Evolutionary conservation across 2,797 vertebrate genomes (phyloP).

Genomic region (Falco rusticolus): DNA sequence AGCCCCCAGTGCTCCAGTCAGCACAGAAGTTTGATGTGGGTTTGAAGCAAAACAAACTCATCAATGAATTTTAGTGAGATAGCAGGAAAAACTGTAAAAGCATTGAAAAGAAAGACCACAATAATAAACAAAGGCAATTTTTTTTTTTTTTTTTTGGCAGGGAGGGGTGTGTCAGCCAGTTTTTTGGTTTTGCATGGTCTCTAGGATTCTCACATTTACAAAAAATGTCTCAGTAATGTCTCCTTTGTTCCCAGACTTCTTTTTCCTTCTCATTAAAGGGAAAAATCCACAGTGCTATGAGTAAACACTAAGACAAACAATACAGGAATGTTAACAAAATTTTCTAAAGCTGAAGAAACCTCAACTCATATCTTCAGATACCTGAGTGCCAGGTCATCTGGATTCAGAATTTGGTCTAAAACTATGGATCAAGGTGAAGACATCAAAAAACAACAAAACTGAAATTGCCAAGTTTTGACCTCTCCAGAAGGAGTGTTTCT

Average conservation of each 20-base stretch:
- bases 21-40: neutral
- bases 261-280: neutral
- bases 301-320: neutral
- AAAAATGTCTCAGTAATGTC: neutral
- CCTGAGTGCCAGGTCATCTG: neutral
- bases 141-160: neutral
- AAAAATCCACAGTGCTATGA: neutral
- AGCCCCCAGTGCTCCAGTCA: neutral
- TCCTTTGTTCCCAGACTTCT: neutral
- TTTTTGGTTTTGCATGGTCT: neutral
- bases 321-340: neutral
- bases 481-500: neutral
- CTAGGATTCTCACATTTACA: neutral
- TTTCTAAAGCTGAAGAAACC: neutral
- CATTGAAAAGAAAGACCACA: neutral
- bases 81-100: neutral
- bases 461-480: neutral
- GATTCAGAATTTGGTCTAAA: neutral
- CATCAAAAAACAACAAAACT: neutral
- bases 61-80: neutral
- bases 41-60: neutral
- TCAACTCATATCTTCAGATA: neutral
- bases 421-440: neutral
- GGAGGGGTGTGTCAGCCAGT: accelerated
- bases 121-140: neutral